Conservation (phyloP, 2,797 vertebrate genomes). For the Sebastes diaconus region DNA sequence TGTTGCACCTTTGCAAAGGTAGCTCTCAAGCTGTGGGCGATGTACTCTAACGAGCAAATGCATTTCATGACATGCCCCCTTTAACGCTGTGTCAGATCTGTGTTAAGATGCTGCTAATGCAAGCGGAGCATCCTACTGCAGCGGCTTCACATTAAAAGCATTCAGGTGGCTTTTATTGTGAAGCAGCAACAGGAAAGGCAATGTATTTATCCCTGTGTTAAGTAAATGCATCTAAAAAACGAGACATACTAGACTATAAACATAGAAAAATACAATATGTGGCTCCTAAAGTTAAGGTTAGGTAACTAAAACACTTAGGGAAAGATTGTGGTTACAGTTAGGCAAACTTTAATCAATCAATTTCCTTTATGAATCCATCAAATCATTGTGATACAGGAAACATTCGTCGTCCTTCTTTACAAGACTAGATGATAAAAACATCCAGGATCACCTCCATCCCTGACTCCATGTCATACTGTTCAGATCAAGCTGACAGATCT, state of each 20-base stretch:
- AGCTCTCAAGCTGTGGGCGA: too few species aligned
- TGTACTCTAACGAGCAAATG: too few species aligned
- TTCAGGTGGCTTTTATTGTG: too few species aligned
- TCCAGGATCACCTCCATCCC: conserved; percentile 36
- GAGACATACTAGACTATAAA: background rate
- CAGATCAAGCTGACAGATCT: conserved; percentile 68
- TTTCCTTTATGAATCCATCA: conserved; percentile 29
- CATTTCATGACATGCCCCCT: too few species aligned
- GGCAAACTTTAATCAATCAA: background rate
- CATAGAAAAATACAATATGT: too few species aligned
- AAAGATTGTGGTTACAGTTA: background rate
- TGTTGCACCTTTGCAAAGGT: too few species aligned
- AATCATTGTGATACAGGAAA: conserved; percentile 1
- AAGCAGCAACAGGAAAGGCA: background rate
- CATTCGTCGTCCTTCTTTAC: background rate
- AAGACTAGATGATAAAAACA: background rate
- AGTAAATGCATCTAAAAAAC: background rate
- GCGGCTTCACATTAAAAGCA: too few species aligned
- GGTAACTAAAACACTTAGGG: background rate
- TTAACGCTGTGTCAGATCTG: background rate
- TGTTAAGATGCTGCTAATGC: background rate
- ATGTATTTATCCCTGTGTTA: background rate
- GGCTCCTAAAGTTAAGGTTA: background rate
- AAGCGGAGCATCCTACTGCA: too few species aligned
- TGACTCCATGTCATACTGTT: conserved; percentile 52